Percentiles rank a stretch among this genome's conserved stretches.
These are phyloP conservation scores for Labrus mixtus DNA, from an alignment of 2,113 vertebrate genomes.

Conservation along the genomic window DNA sequence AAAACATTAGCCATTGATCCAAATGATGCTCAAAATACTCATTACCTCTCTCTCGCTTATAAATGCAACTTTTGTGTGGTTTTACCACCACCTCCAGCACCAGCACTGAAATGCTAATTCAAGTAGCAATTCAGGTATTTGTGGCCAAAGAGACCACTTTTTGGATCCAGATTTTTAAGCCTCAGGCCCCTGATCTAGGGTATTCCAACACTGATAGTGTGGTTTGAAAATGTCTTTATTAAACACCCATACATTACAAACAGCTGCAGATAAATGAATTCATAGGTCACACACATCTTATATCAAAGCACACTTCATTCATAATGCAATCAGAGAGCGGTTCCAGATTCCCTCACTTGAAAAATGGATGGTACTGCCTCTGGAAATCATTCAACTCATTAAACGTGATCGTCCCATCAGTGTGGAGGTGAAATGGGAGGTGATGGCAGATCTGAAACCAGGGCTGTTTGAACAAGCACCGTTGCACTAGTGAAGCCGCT, in stretches of 20 bases:
- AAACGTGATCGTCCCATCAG: constrained; percentile 50
- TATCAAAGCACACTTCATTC: constrained; percentile 26
- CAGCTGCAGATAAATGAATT: constrained; percentile 20
- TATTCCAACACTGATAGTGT: not conserved
- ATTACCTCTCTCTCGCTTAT: not conserved
- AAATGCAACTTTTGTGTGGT: not conserved
- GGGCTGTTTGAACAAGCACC: constrained; percentile 46
- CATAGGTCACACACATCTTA: constrained; percentile 17
- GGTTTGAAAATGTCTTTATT: not conserved
- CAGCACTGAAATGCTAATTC: not conserved
- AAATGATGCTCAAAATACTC: not conserved
- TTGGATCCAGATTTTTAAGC: not conserved
- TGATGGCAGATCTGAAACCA: constrained; percentile 51
- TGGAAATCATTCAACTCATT: constrained; percentile 62
- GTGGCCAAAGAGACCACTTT: not conserved
- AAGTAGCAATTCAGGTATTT: not conserved
- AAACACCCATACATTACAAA: not conserved
- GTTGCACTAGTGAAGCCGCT: constrained; percentile 37
- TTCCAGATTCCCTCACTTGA: constrained; percentile 33
- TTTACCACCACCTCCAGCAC: not conserved
- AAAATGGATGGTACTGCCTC: constrained; percentile 38
- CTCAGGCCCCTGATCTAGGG: not conserved
- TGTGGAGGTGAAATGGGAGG: constrained; percentile 43
- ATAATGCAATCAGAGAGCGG: constrained; percentile 46
- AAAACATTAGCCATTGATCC: not conserved